Evolutionary conservation across 2,888 invertebrate genomes (phyloP).

Genomic region (Tanaodytes sp.): DNA sequence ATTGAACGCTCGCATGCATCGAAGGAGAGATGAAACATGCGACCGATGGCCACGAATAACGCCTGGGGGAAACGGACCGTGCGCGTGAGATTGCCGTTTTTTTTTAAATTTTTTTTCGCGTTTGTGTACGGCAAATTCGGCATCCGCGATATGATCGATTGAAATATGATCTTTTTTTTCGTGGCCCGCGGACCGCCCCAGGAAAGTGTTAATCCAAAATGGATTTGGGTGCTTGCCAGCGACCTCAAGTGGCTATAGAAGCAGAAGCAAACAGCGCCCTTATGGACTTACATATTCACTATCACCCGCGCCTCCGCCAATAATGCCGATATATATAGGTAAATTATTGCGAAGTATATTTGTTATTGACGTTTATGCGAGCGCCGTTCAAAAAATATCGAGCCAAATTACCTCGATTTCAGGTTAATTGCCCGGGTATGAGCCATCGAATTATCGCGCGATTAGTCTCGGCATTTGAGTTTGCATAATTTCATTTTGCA

Average conservation of each 20-base stretch:
- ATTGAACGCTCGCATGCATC: conserved; percentile 7
- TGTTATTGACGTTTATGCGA: conserved; percentile 8
- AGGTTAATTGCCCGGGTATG: no score
- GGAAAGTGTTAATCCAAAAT: conserved; percentile 47
- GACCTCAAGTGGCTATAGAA: conserved; percentile 42
- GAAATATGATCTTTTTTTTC: conserved; percentile 45
- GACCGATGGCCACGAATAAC: conserved; percentile 29
- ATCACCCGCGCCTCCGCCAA: conserved; percentile 1
- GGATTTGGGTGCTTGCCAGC: conserved; percentile 40
- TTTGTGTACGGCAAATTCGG: conserved; percentile 23
- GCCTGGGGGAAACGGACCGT: conserved; percentile 11
- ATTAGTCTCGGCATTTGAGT: no score
- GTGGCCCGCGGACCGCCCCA: conserved; percentile 35
- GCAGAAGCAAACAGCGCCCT: conserved; percentile 37
- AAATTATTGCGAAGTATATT: conserved; percentile 19
- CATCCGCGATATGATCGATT: conserved; percentile 47
- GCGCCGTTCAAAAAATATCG: no score
- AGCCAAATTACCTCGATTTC: no score
- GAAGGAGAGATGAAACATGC: conserved; percentile 28
- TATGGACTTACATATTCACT: conserved; percentile 39
- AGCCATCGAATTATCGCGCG: no score
- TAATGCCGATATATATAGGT: conserved; percentile 7
- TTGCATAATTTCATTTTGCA: no score
- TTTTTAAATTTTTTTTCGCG: background rate
- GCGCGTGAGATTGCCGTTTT: conserved; percentile 9